Evolutionary conservation across 2,888 invertebrate genomes (phyloP).

Genomic region (Acholoe squamosa): DNA sequence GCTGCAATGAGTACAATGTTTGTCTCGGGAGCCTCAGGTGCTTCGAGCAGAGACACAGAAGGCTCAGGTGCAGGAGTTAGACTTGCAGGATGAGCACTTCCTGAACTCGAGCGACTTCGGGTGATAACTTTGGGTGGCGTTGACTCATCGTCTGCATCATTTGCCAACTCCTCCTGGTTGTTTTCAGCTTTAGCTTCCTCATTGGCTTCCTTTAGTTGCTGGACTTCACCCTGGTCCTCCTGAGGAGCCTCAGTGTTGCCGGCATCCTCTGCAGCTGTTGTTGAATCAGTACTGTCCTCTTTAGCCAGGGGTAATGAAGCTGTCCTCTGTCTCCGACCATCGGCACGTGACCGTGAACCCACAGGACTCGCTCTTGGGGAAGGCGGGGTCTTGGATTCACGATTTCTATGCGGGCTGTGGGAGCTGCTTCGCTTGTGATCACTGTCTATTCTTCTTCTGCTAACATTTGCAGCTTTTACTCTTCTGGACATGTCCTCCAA

Average conservation of each 20-base stretch:
- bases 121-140: constrained; percentile 57
- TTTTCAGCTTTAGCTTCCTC: constrained; percentile 14
- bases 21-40: constrained; percentile 58
- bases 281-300: constrained; percentile 1
- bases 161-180: background rate
- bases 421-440: constrained; percentile 53
- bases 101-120: constrained; percentile 68
- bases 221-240: background rate
- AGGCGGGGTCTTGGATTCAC: background rate
- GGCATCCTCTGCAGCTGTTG: background rate
- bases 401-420: constrained; percentile 39
- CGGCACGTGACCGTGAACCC: background rate
- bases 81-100: constrained; percentile 73
- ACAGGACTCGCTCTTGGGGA: constrained; percentile 10
- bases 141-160: constrained; percentile 1
- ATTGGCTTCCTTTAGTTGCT: background rate
- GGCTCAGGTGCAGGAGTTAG: constrained; percentile 77
- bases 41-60: constrained; percentile 74
- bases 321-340: background rate
- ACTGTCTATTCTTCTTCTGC: background rate
- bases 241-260: background rate
- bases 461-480: constrained; percentile 68
- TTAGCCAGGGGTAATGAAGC: background rate
- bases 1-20: background rate
- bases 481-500: constrained; percentile 80